Evolutionary conservation across 2,113 vertebrate genomes (phyloP).

Genomic region (Murina feae): DNA sequence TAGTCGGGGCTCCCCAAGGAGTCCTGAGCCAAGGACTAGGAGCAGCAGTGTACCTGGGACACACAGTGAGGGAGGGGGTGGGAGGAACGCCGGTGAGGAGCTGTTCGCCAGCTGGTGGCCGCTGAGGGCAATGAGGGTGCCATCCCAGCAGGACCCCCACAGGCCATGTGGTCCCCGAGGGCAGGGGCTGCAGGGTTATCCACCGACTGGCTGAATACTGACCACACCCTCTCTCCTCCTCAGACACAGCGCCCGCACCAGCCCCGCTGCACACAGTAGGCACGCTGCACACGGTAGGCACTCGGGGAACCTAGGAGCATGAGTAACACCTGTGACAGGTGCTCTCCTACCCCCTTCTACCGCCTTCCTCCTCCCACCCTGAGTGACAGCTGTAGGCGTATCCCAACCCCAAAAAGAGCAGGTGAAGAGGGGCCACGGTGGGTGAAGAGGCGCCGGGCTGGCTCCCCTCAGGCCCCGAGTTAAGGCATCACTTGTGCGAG

Average conservation of each 20-base stretch:
- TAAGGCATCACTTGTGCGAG: slow-evolving; percentile 66
- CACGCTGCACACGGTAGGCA: no score
- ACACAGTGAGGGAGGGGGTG: not conserved
- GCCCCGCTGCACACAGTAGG: not conserved
- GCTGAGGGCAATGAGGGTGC: not conserved
- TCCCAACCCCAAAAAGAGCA: not conserved
- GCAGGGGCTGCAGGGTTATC: fast-evolving
- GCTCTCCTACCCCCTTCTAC: not conserved
- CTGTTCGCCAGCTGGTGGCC: not conserved
- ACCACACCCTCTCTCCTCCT: fast-evolving
- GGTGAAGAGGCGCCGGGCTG: not conserved
- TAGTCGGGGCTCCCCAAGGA: not conserved
- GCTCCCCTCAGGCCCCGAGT: slow-evolving; percentile 53
- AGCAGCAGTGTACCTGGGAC: not conserved
- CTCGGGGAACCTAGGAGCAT: not conserved
- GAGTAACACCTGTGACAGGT: not conserved
- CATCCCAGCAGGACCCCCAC: not conserved
- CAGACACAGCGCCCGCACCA: not conserved
- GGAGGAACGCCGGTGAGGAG: not conserved
- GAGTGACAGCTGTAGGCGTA: not conserved
- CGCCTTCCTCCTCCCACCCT: no score
- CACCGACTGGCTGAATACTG: fast-evolving
- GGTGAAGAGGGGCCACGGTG: not conserved
- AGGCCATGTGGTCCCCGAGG: not conserved
- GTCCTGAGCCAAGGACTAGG: not conserved